A percentile compares a stretch with the other conserved stretches of the same genome.
Evolutionary conservation across 2,888 invertebrate genomes (phyloP).

Genomic region (Philereme transversata): DNA sequence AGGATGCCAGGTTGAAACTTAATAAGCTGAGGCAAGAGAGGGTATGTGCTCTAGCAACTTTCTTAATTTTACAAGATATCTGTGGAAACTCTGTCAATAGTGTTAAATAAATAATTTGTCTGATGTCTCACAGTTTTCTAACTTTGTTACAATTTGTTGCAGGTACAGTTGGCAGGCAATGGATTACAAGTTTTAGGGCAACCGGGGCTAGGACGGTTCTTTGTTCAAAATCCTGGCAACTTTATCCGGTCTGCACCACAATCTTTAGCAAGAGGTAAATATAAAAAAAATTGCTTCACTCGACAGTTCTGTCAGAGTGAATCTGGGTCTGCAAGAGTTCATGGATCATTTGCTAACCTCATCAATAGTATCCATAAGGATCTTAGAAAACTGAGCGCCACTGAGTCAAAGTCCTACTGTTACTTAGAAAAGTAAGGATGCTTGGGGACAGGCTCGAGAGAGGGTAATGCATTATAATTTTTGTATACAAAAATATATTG

Average conservation of each 20-base stretch:
- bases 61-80: too few species aligned
- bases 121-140: too few species aligned
- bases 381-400: too few species aligned
- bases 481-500: too few species aligned
- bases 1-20: conserved; percentile 89
- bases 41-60: conserved; percentile 42
- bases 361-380: too few species aligned
- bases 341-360: neutral
- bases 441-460: too few species aligned
- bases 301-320: neutral
- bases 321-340: neutral
- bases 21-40: conserved; percentile 85
- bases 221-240: conserved; percentile 49
- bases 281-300: neutral
- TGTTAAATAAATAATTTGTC: too few species aligned
- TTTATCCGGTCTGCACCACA: conserved; percentile 48
- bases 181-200: conserved; percentile 36
- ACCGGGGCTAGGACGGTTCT: conserved; percentile 37
- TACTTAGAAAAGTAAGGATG: too few species aligned
- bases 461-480: too few species aligned
- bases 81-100: too few species aligned
- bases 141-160: conserved; percentile 9
- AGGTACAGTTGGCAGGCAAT: conserved; percentile 12
- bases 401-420: too few species aligned
- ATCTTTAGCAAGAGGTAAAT: conserved; percentile 56